Conservation (phyloP, 1,140 invertebrate genomes). For the Phymorhynchus buccinoides region DNA sequence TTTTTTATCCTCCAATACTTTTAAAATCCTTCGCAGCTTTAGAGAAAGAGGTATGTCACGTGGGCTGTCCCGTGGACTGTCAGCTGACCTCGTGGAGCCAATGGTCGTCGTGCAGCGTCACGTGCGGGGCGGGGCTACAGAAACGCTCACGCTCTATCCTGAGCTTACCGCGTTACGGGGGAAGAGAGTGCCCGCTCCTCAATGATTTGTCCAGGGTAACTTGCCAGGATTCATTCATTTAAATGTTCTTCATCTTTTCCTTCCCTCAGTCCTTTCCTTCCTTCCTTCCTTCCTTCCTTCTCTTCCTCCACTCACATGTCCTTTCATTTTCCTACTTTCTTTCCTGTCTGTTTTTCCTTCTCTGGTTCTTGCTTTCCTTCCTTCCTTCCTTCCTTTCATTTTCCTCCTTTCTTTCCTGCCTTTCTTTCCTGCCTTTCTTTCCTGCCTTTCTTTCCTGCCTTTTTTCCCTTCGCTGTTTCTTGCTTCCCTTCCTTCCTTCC, state of each 20-base stretch:
- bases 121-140: constrained; percentile 19
- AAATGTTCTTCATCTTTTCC: background rate
- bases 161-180: background rate
- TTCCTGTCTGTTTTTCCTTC: background rate
- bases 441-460: no score
- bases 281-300: no score
- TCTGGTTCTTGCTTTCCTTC: background rate
- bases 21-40: background rate
- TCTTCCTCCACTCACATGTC: no score
- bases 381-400: background rate
- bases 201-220: background rate
- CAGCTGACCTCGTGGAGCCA: constrained; percentile 13
- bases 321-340: background rate
- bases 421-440: background rate
- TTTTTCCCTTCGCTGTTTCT: no score
- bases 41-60: background rate
- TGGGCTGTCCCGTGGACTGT: constrained; percentile 23
- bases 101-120: constrained; percentile 24
- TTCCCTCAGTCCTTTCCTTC: no score
- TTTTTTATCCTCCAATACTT: no score
- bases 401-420: background rate
- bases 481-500: no score
- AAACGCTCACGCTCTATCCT: background rate
- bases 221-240: constrained; percentile 37
- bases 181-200: background rate